These are phyloP conservation scores for Yponomeuta evonymella DNA, from an alignment of 2,888 invertebrate species.

Conservation along the genomic window DNA sequence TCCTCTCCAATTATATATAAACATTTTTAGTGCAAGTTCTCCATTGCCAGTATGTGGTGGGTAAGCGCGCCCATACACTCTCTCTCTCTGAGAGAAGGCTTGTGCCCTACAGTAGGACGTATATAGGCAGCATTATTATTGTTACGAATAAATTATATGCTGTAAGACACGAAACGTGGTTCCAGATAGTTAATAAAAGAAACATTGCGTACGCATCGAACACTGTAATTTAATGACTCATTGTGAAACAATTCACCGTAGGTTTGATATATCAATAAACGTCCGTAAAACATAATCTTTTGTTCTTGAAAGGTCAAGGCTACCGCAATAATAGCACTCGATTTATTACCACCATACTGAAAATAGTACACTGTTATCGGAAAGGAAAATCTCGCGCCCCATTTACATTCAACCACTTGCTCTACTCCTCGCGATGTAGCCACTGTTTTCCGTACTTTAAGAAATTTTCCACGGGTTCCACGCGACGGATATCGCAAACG, in stretches of 20 bases:
- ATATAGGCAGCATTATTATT: not conserved
- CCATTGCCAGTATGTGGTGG: no score
- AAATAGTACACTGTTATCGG: slow-evolving; percentile 30
- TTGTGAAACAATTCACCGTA: slow-evolving; percentile 36
- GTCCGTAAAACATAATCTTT: slow-evolving; percentile 39
- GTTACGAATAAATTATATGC: not conserved
- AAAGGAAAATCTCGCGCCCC: slow-evolving; percentile 30
- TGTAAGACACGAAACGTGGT: not conserved
- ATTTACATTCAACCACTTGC: not conserved
- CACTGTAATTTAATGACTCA: slow-evolving; percentile 35
- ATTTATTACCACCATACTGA: slow-evolving; percentile 30
- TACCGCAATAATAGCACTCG: slow-evolving; percentile 29
- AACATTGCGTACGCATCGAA: slow-evolving; percentile 7
- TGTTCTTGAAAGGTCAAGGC: slow-evolving; percentile 49
- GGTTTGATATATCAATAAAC: slow-evolving; percentile 48
- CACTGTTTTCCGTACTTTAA: not conserved
- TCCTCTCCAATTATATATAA: no score
- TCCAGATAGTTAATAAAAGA: slow-evolving; percentile 4
- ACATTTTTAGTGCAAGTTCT: no score
- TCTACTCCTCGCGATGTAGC: not conserved
- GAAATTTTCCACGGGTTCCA: no score
- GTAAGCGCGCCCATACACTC: no score
- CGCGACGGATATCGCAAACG: no score
- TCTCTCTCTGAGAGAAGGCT: no score
- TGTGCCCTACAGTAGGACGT: no score